Percentiles rank a stretch among this genome's conserved stretches.
Conservation (phyloP, 2,888 invertebrate species). For the Cantharis lateralis region DNA sequence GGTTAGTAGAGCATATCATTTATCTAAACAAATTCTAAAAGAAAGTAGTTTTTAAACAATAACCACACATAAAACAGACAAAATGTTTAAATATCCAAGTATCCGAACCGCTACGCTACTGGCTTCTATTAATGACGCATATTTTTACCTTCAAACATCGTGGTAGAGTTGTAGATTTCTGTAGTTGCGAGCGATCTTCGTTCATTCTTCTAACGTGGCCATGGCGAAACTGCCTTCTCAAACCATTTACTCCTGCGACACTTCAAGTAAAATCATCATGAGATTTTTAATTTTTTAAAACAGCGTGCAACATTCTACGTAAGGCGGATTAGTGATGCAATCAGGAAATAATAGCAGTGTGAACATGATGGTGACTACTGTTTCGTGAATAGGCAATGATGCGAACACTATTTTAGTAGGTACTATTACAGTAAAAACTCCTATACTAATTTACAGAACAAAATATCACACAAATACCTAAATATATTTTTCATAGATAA, state of each 20-base stretch:
- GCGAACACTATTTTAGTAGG: conserved; percentile 41
- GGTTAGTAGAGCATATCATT: conserved; percentile 26
- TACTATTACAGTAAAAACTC: conserved; percentile 24
- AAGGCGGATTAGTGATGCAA: conserved; percentile 52
- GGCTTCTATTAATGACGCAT: conserved; percentile 42
- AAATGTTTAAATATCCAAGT: conserved; percentile 30
- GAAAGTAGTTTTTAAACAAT: conserved; percentile 29
- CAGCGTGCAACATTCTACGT: conserved; percentile 50
- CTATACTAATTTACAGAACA: conserved; percentile 8
- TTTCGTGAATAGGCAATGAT: conserved; percentile 33
- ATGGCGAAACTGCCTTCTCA: conserved; percentile 31
- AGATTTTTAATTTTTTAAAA: conserved; percentile 41
- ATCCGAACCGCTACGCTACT: conserved; percentile 46
- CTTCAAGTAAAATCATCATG: conserved; percentile 52
- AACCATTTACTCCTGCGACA: conserved; percentile 44
- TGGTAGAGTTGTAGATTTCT: conserved; percentile 12
- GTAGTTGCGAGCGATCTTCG: conserved; percentile 9
- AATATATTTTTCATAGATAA: not conserved
- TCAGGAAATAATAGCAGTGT: conserved; percentile 48
- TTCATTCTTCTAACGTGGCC: conserved; percentile 28
- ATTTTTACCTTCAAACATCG: conserved; percentile 46
- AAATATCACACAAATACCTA: conserved; percentile 2
- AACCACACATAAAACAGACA: conserved; percentile 32
- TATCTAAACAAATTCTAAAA: conserved; percentile 32
- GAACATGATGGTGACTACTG: conserved; percentile 39